These are phyloP conservation scores for Egretta garzetta DNA, from an alignment of 2,113 vertebrate genomes.

Conservation along the genomic window DNA sequence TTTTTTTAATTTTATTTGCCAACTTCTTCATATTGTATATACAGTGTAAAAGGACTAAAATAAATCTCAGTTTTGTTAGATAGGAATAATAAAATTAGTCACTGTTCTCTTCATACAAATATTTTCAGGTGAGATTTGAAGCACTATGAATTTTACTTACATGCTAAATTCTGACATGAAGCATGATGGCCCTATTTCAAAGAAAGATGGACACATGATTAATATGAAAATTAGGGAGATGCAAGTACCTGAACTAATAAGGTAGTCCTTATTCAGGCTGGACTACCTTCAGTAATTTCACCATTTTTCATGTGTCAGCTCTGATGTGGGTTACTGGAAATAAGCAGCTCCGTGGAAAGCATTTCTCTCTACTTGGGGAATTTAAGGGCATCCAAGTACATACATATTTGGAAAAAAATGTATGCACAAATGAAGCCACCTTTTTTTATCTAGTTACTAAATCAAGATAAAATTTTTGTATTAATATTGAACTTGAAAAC, in stretches of 20 bases:
- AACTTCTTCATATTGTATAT: neutral
- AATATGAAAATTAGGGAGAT: constrained; percentile 96
- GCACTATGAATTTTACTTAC: constrained; percentile 88
- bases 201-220: constrained; percentile 91
- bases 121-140: constrained; percentile 84
- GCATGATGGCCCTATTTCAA: constrained; percentile 82
- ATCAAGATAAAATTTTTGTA: constrained; percentile 71
- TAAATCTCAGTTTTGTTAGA: constrained; percentile 59
- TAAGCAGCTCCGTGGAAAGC: constrained; percentile 78
- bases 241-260: constrained; percentile 99
- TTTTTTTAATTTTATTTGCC: neutral
- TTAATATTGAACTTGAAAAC: constrained; percentile 64
- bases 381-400: constrained; percentile 80
- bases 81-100: constrained; percentile 72
- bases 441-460: constrained; percentile 74
- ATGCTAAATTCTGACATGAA: constrained; percentile 83
- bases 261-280: constrained; percentile 94
- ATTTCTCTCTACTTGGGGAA: constrained; percentile 82
- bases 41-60: constrained; percentile 24
- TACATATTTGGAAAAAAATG: constrained; percentile 73
- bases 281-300: constrained; percentile 92
- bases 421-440: constrained; percentile 66
- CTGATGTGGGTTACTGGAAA: constrained; percentile 84
- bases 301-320: constrained; percentile 98
- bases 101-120: constrained; percentile 77